Conservation (phyloP, 2,888 invertebrate genomes). For the Cyrtodaria siliqua region DNA sequence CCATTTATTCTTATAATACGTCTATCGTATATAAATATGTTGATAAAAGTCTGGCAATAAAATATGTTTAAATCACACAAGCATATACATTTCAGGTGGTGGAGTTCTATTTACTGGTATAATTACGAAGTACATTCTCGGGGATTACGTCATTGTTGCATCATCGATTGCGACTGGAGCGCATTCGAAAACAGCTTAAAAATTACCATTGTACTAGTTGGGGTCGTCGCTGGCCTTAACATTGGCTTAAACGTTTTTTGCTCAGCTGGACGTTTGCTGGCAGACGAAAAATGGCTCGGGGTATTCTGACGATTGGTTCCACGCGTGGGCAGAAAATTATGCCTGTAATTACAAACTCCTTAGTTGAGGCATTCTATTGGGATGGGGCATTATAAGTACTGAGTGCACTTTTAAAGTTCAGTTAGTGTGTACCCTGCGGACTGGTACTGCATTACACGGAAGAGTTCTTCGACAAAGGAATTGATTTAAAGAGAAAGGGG, state of each 20-base stretch:
- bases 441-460: constrained; percentile 18
- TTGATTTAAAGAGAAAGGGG: too few species aligned
- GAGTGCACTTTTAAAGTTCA: constrained; percentile 19
- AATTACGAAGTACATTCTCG: constrained; percentile 25
- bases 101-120: constrained; percentile 38
- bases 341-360: constrained; percentile 38
- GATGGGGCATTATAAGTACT: constrained; percentile 36
- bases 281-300: constrained; percentile 38
- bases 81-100: constrained; percentile 53
- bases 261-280: constrained; percentile 34
- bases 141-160: constrained; percentile 29
- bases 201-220: constrained; percentile 34
- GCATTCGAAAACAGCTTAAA: constrained; percentile 25
- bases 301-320: constrained; percentile 31
- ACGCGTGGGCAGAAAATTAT: constrained; percentile 37
- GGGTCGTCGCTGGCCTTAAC: constrained; percentile 23
- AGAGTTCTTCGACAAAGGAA: background rate
- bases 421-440: constrained; percentile 50
- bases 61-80: too few species aligned
- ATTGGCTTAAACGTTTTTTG: constrained; percentile 31
- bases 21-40: too few species aligned
- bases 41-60: too few species aligned
- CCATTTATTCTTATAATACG: too few species aligned
- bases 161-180: constrained; percentile 14
- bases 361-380: constrained; percentile 41